Conservation (phyloP, 2,888 invertebrate species). For the Drepana falcataria region DNA sequence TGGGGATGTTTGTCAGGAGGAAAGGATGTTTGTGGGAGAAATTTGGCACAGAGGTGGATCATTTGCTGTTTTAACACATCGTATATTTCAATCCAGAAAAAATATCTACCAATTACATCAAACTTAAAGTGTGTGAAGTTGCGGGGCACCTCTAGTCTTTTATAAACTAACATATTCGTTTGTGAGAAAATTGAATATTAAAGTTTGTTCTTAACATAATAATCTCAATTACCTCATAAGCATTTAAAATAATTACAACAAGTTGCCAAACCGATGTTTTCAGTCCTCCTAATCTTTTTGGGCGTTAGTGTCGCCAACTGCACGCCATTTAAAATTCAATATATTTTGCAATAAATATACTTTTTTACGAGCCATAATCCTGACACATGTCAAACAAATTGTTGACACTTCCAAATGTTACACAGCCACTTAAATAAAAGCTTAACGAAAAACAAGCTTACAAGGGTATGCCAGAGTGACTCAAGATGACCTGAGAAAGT, state of each 20-base stretch:
- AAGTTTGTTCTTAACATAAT: not conserved
- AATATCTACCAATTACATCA: too few species aligned
- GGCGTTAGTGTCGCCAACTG: constrained; percentile 20
- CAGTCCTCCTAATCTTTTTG: constrained; percentile 17
- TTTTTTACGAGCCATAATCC: constrained; percentile 55
- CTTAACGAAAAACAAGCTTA: constrained; percentile 15
- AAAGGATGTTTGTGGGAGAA: too few species aligned
- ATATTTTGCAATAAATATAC: constrained; percentile 58
- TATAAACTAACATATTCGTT: too few species aligned
- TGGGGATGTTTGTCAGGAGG: too few species aligned
- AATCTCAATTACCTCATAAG: constrained; percentile 9
- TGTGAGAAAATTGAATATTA: too few species aligned
- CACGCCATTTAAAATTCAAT: constrained; percentile 57
- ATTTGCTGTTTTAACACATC: too few species aligned
- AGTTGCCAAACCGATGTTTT: constrained; percentile 21
- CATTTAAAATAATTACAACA: constrained; percentile 12
- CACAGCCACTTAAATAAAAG: constrained; percentile 49
- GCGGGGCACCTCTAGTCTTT: too few species aligned
- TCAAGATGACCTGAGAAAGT: not conserved
- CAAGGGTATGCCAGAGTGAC: not conserved
- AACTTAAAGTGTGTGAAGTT: too few species aligned
- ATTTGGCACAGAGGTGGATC: too few species aligned
- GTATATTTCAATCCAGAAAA: too few species aligned
- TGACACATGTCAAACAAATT: constrained; percentile 70
- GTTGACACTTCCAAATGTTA: constrained; percentile 55